Evolutionary conservation across 2,888 invertebrate species (phyloP).

Genomic region (Drosophila quasianomalipes): DNA sequence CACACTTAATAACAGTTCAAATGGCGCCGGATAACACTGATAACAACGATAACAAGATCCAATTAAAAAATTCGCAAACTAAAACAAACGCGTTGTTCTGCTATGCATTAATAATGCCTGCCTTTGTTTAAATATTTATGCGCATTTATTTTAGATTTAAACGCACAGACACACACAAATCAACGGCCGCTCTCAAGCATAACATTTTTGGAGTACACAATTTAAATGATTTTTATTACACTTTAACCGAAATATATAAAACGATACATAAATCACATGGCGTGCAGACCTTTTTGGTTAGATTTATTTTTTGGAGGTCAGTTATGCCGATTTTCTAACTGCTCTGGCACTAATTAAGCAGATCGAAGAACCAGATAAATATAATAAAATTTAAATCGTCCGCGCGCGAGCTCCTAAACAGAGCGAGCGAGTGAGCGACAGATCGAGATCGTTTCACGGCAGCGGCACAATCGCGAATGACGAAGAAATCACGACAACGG

Average conservation of each 20-base stretch:
- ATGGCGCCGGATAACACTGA: slow-evolving; percentile 9
- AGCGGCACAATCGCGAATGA: slow-evolving; percentile 80
- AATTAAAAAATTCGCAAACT: slow-evolving; percentile 14
- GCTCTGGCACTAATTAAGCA: not conserved
- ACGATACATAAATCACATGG: slow-evolving; percentile 30
- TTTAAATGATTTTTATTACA: slow-evolving; percentile 45
- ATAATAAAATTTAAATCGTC: not conserved
- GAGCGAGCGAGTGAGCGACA: not conserved
- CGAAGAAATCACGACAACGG: slow-evolving; percentile 81
- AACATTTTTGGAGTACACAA: slow-evolving; percentile 47
- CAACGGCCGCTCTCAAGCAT: slow-evolving; percentile 63
- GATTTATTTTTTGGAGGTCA: slow-evolving; percentile 39
- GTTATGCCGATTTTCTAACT: slow-evolving; percentile 32
- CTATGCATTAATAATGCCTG: slow-evolving; percentile 41
- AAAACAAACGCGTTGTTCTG: slow-evolving; percentile 21
- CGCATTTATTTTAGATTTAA: slow-evolving; percentile 75
- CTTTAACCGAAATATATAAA: slow-evolving; percentile 39
- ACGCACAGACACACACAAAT: slow-evolving; percentile 34
- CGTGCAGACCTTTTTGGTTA: slow-evolving; percentile 25
- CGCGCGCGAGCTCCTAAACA: slow-evolving; percentile 16
- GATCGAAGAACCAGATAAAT: slow-evolving; percentile 18
- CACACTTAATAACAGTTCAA: slow-evolving; percentile 12
- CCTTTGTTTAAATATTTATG: slow-evolving; percentile 67
- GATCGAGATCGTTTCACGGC: slow-evolving; percentile 61
- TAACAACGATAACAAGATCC: not conserved